Base-by-base conservation (phyloP, 2,888 invertebrate species). In the Drosophila imparisetae region DNA sequence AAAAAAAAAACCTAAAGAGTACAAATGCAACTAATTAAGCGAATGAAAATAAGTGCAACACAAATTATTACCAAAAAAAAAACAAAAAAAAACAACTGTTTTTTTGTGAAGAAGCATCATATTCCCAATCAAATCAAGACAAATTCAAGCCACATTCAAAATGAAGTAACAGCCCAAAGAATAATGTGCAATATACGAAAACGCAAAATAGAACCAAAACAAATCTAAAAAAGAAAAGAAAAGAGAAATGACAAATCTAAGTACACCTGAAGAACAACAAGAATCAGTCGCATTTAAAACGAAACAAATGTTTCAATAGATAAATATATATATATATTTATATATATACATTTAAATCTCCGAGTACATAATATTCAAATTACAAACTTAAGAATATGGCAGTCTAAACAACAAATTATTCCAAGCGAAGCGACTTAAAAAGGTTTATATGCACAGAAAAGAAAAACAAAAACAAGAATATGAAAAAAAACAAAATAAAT, bases 11-110 rank as follows among this genome's bases (percentile, higher is more conserved):
- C 11, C 29, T 29, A 21, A 57, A 70, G 54, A 72, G 45, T 64
- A 66, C 50, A 69, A 78, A 70, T 61, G 48, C 59, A 74, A 71
- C 55, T 78, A 75, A 62, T 71, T 78, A 81, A 83, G 83, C 72
- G 68, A 69, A 65, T 62, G 63, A 66, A 74, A 68, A 66, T 29
- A 70, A 74, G 71, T 80, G 78, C 77, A 73, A 59, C 54, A 74
- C 69, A 78, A 74, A 65, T 52, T 65, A 59, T 15, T 27, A 38
- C 27, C 53, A 72, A 61, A 64, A 59, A 24, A 62, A 57, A 27
- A 29, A 29, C 2, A 30, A 8, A 66, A 13, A 36, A 66, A 13
- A 36, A 59, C 52, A 65, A 52, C 38, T 53, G 48, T 59, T 66
- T 54, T 65, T 65, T 60, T 65, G 64, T 54, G 48, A 69, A 70